Conservation (phyloP, 2,113 vertebrate species). For the Nycticryphes semicollaris region DNA sequence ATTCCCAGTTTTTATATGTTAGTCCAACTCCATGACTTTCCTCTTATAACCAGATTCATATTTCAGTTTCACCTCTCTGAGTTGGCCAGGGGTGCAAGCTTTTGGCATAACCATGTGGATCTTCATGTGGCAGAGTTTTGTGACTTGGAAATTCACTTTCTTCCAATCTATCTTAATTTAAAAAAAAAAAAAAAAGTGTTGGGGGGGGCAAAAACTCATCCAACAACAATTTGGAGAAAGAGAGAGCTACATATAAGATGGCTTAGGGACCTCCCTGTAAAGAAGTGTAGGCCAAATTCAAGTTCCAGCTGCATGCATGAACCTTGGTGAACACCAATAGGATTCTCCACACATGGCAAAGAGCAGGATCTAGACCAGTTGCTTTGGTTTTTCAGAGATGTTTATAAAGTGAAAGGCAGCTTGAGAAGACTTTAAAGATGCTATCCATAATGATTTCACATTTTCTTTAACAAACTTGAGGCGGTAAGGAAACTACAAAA, state of each 20-base stretch:
- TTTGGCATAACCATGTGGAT: neutral
- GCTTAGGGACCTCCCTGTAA: neutral
- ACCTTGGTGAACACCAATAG: neutral
- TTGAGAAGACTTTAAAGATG: neutral
- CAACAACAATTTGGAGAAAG: neutral
- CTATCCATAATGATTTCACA: neutral
- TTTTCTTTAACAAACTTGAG: neutral
- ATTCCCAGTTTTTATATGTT: neutral
- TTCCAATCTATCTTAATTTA: neutral
- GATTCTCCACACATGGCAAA: neutral
- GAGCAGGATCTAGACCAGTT: neutral
- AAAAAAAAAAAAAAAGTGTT: neutral
- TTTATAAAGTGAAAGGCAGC: neutral
- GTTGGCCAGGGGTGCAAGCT: neutral
- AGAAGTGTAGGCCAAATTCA: neutral
- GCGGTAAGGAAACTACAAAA: neutral
- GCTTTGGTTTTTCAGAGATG: neutral
- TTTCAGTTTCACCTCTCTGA: neutral
- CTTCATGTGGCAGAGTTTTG: neutral
- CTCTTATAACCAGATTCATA: neutral
- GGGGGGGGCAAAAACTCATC: accelerated
- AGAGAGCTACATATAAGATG: neutral
- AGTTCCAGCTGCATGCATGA: neutral
- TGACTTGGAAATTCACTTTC: neutral
- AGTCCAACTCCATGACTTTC: neutral